Base-by-base conservation (phyloP, 2,113 vertebrate species). In the Indicator indicator region DNA sequence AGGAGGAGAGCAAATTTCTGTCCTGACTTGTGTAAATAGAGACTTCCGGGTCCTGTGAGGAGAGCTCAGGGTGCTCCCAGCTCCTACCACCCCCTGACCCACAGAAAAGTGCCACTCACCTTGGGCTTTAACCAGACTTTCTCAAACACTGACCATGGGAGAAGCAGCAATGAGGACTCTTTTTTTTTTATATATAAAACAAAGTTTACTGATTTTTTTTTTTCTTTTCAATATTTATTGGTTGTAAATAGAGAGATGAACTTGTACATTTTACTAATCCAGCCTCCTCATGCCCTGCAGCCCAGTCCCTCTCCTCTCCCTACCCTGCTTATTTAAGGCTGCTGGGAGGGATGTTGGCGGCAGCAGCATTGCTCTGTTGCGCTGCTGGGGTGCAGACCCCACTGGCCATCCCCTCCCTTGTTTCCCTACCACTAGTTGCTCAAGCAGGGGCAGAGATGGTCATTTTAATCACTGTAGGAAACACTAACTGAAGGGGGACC, bases 211-310 rank as follows among this genome's bases (percentile, higher is more conserved):
- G 55, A 77, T 89, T 87, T 80, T 88, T 81, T 89, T 85, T 70
- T 76, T 73, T 73, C 26, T 76, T 83, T 81, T 14, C 96, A 93
- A 91, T 98, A 98, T 98, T 98, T 98, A 98, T 98, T 98, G 98
- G 96, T 97, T 98, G 98, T 98, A 98, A 98, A 98, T 98, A 98
- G 97, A 95, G 85, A 87, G 89, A 94, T 52, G 91, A 95, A 97
- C 97, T 96, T 98, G 96, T 98, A 98, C 97, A 97, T 98, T 98
- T 94, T 97, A 98, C 97, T 98, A 98, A 98, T 92, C 89, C 88
- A 94, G 86, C 75, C 81, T 78, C 67, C 48, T 60, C 65, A 72
- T 74, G 83, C 88, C 90, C 88, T 76, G 68, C 90, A 88, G 95
- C 80, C 65, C 93, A 88, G 78, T 88, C 88, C 86, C 64, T 74